phyloP scores from a whole-genome alignment of 1,140 invertebrate genomes.

The Camponotus floridanus region DNA sequence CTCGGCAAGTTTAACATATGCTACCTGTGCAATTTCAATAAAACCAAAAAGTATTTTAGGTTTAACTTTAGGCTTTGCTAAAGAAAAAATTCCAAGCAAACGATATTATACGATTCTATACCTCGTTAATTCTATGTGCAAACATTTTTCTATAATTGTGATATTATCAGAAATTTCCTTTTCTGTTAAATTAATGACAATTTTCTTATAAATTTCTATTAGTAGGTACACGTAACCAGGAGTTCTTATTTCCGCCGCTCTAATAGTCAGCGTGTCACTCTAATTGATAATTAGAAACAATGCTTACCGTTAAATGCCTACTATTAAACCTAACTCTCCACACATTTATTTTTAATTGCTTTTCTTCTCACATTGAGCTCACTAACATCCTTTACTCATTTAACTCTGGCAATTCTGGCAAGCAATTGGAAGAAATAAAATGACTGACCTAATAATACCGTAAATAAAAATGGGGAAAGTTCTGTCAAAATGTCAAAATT shows the following conservation, averaged over 20 bases:
- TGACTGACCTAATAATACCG: not conserved
- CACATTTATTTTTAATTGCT: not conserved
- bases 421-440: conserved; percentile 14
- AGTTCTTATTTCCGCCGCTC: not conserved
- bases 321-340: conserved; percentile 1
- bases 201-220: not conserved
- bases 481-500: not conserved
- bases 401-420: not conserved
- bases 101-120: too few species aligned
- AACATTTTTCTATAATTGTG: not conserved
- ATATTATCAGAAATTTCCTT: too few species aligned
- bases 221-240: too few species aligned
- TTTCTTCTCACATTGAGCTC: not conserved
- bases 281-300: conserved; percentile 37
- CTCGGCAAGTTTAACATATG: too few species aligned
- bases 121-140: too few species aligned
- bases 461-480: not conserved
- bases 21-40: too few species aligned
- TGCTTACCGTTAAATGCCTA: not conserved
- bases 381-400: conserved; percentile 1
- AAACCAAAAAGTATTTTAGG: too few species aligned
- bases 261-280: not conserved
- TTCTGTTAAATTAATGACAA: not conserved
- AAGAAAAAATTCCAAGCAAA: not conserved
- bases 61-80: too few species aligned